Evolutionary conservation across 2,888 invertebrate genomes (phyloP).

Genomic region (Escarpia spicata): DNA sequence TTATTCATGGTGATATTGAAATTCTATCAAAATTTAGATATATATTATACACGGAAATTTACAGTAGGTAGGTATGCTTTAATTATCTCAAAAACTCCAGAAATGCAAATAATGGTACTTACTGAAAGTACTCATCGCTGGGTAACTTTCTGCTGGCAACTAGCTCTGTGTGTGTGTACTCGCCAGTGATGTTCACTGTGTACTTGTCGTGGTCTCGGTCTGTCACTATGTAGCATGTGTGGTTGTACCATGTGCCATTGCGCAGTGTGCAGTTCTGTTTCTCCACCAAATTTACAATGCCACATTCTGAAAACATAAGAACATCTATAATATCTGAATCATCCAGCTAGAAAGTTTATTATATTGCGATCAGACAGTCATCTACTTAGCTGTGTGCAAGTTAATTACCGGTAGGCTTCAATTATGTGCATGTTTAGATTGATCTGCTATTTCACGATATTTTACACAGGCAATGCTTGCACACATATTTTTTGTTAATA

Average conservation of each 20-base stretch:
- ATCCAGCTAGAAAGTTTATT: background rate
- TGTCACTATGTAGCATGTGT: slow-evolving; percentile 51
- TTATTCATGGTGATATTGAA: no score
- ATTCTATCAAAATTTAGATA: no score
- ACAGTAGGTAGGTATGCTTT: background rate
- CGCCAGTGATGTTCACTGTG: slow-evolving; percentile 22
- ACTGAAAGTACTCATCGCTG: slow-evolving; percentile 70
- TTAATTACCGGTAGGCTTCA: background rate
- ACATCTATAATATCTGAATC: background rate
- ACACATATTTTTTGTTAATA: background rate
- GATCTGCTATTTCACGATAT: background rate
- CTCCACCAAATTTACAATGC: slow-evolving; percentile 30
- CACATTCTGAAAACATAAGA: slow-evolving; percentile 35
- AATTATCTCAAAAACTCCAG: background rate
- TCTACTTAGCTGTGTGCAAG: slow-evolving; percentile 1
- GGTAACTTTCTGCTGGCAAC: slow-evolving; percentile 49
- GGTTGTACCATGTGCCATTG: slow-evolving; percentile 62
- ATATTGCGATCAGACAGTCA: background rate
- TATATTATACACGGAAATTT: no score
- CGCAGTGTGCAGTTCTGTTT: slow-evolving; percentile 61
- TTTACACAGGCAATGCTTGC: background rate
- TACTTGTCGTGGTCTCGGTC: background rate
- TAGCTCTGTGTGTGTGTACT: slow-evolving; percentile 36
- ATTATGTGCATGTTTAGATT: background rate
- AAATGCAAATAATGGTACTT: slow-evolving; percentile 46